Evolutionary conservation across 2,888 invertebrate species (phyloP).

Genomic region (Conops quadrifasciatus): DNA sequence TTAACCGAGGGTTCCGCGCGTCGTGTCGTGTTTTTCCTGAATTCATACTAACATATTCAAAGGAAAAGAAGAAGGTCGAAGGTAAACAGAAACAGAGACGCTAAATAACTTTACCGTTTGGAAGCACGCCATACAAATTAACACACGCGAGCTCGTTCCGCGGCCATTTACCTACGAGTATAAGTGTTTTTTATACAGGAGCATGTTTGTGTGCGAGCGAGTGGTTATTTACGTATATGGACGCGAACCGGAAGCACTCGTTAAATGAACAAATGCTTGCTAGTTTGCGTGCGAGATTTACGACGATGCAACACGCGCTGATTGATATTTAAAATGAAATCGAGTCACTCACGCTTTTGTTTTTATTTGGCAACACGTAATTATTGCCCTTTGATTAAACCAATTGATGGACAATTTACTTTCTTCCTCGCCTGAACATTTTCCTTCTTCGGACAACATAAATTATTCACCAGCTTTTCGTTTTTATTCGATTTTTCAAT

Average conservation of each 20-base stretch:
- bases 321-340: constrained; percentile 19
- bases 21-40: no score
- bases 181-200: neutral
- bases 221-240: neutral
- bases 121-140: constrained; percentile 17
- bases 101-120: constrained; percentile 28
- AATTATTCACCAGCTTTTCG: neutral
- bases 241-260: constrained; percentile 14
- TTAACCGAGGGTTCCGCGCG: no score
- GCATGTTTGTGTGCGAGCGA: neutral
- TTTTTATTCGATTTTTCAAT: neutral
- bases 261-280: neutral
- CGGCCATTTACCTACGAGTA: neutral
- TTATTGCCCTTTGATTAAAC: neutral
- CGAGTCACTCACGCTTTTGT: neutral
- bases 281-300: neutral
- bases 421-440: no score
- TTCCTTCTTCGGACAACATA: no score
- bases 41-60: no score
- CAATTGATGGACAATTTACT: no score
- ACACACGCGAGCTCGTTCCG: neutral
- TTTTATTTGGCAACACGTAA: neutral
- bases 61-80: constrained; percentile 1
- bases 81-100: constrained; percentile 24
- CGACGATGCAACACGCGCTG: constrained; percentile 9